phyloP scores from a whole-genome alignment of 2,888 invertebrate genomes.

The Drosophila aldrichi region DNA sequence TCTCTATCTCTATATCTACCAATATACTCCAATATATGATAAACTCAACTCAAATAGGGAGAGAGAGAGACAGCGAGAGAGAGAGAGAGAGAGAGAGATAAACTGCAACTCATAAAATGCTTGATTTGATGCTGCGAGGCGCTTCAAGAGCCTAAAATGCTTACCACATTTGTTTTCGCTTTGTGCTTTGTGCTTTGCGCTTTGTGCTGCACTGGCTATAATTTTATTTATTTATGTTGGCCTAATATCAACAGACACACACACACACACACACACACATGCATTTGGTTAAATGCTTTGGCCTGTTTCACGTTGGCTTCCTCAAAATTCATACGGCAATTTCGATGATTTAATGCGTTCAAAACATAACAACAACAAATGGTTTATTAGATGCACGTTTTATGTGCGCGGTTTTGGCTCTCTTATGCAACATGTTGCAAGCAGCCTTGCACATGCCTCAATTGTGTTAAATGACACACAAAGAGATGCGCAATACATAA shows the following conservation, averaged over 20 bases:
- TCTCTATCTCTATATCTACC: no score
- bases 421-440: conserved; percentile 63
- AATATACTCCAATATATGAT: background rate
- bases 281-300: conserved; percentile 39
- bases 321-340: conserved; percentile 57
- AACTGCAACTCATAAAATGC: conserved; percentile 69
- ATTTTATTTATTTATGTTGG: conserved; percentile 65
- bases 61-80: background rate
- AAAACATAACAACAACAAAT: conserved; percentile 2
- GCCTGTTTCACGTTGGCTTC: conserved; percentile 33
- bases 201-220: conserved; percentile 6
- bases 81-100: background rate
- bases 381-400: conserved; percentile 59
- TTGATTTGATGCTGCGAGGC: conserved; percentile 45
- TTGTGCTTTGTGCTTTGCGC: background rate
- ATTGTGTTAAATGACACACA: conserved; percentile 2
- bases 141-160: conserved; percentile 37
- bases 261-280: conserved; percentile 50
- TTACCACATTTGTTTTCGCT: conserved; percentile 19
- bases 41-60: background rate
- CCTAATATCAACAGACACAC: conserved; percentile 64
- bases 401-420: conserved; percentile 34
- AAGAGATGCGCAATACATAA: background rate
- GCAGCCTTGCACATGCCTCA: background rate
- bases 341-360: conserved; percentile 62